These are phyloP conservation scores for Poeciliopsis turneri DNA, from an alignment of 2,797 vertebrate genomes.

Conservation along the genomic window DNA sequence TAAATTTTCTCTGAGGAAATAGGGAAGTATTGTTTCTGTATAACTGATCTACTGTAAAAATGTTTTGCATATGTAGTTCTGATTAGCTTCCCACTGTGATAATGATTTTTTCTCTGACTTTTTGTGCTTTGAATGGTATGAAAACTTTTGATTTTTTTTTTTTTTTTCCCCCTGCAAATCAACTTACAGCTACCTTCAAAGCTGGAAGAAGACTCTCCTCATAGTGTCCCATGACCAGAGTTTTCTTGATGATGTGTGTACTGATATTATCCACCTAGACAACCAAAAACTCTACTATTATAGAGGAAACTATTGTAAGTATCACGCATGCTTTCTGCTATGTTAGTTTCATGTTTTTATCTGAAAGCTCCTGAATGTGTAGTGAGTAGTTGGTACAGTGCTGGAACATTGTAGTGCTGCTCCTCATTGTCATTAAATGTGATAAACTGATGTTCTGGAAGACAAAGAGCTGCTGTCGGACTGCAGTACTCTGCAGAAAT, in stretches of 20 bases:
- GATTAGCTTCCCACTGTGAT: neutral
- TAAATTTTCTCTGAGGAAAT: neutral
- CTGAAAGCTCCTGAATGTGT: neutral
- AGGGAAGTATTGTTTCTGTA: neutral
- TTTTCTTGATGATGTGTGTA: slow-evolving; percentile 92
- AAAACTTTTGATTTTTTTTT: neutral
- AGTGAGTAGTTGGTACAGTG: neutral
- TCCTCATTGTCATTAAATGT: neutral
- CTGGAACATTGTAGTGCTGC: neutral
- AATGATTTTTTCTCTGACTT: neutral
- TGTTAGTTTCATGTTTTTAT: neutral
- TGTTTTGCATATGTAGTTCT: neutral
- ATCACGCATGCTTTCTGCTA: neutral
- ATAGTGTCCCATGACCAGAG: slow-evolving; percentile 95
- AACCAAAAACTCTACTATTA: slow-evolving; percentile 92
- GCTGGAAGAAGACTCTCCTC: slow-evolving; percentile 93
- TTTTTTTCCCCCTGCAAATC: neutral
- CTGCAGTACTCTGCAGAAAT: neutral
- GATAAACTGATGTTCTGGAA: neutral
- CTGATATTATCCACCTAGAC: slow-evolving; percentile 90
- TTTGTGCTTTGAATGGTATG: neutral
- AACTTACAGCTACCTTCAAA: slow-evolving; percentile 87
- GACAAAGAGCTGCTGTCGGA: too few relatives aligned
- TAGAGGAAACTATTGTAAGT: slow-evolving; percentile 88
- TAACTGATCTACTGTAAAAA: neutral